Evolutionary conservation across 2,888 invertebrate genomes (phyloP).

Genomic region (Tinea trinotella): DNA sequence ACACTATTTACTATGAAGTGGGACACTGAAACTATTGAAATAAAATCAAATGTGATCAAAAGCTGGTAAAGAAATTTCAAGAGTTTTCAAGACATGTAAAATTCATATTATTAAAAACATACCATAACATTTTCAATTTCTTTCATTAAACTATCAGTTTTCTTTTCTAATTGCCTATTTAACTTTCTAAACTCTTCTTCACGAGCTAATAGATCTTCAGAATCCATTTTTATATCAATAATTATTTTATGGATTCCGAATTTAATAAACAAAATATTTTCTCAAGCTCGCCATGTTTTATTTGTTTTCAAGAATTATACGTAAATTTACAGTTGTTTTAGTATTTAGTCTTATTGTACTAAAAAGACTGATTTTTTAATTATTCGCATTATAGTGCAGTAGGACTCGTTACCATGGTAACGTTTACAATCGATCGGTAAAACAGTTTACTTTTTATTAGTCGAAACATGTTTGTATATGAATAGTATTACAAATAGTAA

Average conservation of each 20-base stretch:
- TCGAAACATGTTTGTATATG: not conserved
- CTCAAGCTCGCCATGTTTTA: too few species aligned
- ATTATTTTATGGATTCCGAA: not conserved
- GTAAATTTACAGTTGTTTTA: too few species aligned
- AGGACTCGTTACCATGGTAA: conserved; percentile 43
- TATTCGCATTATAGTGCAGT: conserved; percentile 27
- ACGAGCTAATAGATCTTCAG: conserved; percentile 49
- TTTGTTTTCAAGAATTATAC: too few species aligned
- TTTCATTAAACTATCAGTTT: conserved; percentile 56
- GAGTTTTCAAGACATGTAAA: too few species aligned
- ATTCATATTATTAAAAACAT: conserved; percentile 23
- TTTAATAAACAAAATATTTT: too few species aligned
- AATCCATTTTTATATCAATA: conserved; percentile 41
- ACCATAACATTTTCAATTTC: conserved; percentile 61
- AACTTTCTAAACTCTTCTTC: conserved; percentile 62
- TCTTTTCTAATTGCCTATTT: conserved; percentile 58
- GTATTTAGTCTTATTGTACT: too few species aligned
- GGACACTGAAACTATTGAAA: too few species aligned
- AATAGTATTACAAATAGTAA: too few species aligned
- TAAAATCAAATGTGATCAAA: too few species aligned
- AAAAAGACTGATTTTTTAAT: too few species aligned
- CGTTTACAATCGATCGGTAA: conserved; percentile 21
- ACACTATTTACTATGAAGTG: too few species aligned
- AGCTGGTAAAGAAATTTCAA: too few species aligned
- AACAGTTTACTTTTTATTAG: not conserved